Evolutionary conservation across 92 coral and sea anemone genomes (phyloP), one percentile per base, ranked within the genome.

Genomic region (Siderastrea siderea): DNA sequence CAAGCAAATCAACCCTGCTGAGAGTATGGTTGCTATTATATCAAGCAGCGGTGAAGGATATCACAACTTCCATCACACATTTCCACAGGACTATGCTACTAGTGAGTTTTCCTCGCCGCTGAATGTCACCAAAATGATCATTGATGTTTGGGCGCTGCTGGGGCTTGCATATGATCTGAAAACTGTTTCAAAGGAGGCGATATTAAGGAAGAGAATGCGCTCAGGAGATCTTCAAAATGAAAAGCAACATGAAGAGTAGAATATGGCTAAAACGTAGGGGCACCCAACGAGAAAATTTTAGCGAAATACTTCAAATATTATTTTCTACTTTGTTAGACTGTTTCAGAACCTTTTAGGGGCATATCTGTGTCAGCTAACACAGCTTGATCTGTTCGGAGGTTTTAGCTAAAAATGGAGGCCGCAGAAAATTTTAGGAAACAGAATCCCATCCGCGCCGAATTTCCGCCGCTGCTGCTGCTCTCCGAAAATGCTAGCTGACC

Each of bases 21-120:
- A 94, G 74, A 94, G 89, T 86, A 2, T 3, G 7, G 54, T 72
- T 17, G 97, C 87, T 13, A 65, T 48, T 11, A 7, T 73, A 1
- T 7, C 73, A 4, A 52, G 93, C 10, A 46, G 26, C 3, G 97
- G 97, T 1, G 97, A 94, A 51, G 97, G 97, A 1, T 94, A 66
- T 77, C 97, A 94, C 68, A 94, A 94, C 87, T 94, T 66, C 47
- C 97, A 94, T 45, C 97, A 94, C 78, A 77, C 93, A 0, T 94
- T 94, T 44, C 97, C 97, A 6, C 94, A 90, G 12, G 97, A 94
- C 62, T 94, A 94, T 54, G 89, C 97, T 3, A 66, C 95, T 1
- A 83, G 95, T 73, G 97, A 94, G 64, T 62, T 76, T 87, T 89
- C 91, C 14, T 70, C 90, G 11, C 79, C 54, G 64, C 47, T 54